A percentile compares a stretch with the other conserved stretches of the same genome.
Evolutionary conservation across 2,113 vertebrate genomes (phyloP).

Genomic region (Syrmaticus mikado): DNA sequence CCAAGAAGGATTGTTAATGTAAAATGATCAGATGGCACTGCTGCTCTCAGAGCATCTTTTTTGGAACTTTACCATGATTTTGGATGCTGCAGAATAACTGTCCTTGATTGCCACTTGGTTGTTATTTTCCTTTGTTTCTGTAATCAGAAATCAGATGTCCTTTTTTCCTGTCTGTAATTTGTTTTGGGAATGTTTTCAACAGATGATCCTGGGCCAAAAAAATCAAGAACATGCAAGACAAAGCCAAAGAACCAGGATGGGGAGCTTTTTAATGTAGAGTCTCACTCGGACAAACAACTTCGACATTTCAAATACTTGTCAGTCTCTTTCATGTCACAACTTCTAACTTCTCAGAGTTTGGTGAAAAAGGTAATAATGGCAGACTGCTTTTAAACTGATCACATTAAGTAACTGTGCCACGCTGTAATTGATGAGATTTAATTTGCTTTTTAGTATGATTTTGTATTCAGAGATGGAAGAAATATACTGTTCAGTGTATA

Average conservation of each 20-base stretch:
- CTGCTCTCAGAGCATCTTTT: not conserved
- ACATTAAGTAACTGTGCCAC: not conserved
- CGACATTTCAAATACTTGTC: constrained; percentile 93
- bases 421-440: not conserved
- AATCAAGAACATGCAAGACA: not conserved
- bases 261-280: constrained; percentile 85
- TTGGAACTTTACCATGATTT: not conserved
- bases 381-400: not conserved
- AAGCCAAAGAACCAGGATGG: constrained; percentile 73
- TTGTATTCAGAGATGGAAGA: not conserved
- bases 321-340: constrained; percentile 91
- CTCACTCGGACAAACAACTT: constrained; percentile 90
- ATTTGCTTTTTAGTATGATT: not conserved
- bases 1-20: not conserved
- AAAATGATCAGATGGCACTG: not conserved
- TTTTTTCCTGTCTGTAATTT: not conserved
- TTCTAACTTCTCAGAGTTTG: constrained; percentile 86
- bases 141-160: not conserved
- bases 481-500: not conserved
- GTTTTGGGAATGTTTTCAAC: constrained; percentile 5
- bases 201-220: constrained; percentile 72
- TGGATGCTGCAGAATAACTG: not conserved
- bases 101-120: not conserved
- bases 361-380: constrained; percentile 85
- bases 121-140: not conserved